Base-by-base conservation (phyloP, 2,888 invertebrate genomes). In the Xestia sexstrigata region DNA sequence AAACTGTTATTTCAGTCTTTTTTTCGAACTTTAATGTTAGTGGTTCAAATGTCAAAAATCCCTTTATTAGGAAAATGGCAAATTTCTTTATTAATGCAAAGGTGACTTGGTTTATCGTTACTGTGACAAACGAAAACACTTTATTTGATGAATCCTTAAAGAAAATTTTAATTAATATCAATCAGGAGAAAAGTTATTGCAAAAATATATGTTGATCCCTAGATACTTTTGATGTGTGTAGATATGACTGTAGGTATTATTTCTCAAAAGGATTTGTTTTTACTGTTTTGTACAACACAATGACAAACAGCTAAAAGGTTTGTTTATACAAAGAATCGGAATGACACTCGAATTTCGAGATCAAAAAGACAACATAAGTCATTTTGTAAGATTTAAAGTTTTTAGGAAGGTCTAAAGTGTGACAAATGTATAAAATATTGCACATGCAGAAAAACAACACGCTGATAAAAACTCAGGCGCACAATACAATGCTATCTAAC, bases 301-400 rank as follows among this genome's bases (percentile, higher is more conserved):
- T 73, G 26, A 55, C 35, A 82, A 77, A 68, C 13, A 35, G 11
- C 20, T 55, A 60, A 70, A 63, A n/a, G 63, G 23, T 17, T 65
- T 55, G 1, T n/a, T 49, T 65, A 67, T 49, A 62, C 58, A 66
- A 67, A 67, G 20, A 13, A 58, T 72, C 13, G 39, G 23, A 52
- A 39, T 63, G 73, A 71, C 73, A 65, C 82, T 74, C 30, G 69
- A 62, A 60, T 68, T 26, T 71, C 23, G 67, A 62, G 70, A 42
- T 65, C 20, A 58, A 0, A 26, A 30, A n/a, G 49, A 76, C 20
- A 60, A 60, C 15, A 60, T 35, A 30, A 15, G 15, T 45, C 30
- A 3, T 47, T 55, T 63, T 55, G 23, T 5, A 60, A 47, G 8
- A 15, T 49, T 42, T 45, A 11, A 11, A 15, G n/a, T n/a, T 62